Base-by-base conservation (phyloP, 2,113 vertebrate genomes). In the Notechis scutatus region DNA sequence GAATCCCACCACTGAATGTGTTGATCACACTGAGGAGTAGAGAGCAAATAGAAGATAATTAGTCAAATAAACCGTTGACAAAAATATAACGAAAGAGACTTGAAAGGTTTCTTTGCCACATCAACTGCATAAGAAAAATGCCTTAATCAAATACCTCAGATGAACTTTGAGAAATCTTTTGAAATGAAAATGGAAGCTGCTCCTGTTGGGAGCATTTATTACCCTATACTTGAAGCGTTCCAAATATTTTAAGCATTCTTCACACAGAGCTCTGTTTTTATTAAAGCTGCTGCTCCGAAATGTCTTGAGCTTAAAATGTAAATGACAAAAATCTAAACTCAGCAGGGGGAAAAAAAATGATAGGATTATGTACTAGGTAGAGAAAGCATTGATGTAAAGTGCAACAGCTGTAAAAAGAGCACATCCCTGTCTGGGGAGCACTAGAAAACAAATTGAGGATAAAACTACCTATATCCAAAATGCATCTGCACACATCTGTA, bases 91-190 rank as follows among this genome's bases (percentile, higher is more conserved):
- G 50, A 89, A 91, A 56, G 42, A 92, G 94, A 81, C 26, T 21
- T 7, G 85, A 42, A 24, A 23, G 1, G 8, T 93, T 93, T 61
- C 45, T 8, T 21, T 89, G 89, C 9, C 59, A 74, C 7, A 56
- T 39, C 15, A 69, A 54, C 23, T 47, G 87, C 3, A 1, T 3
- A 90, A 86, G 55, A 85, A 90, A 81, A 90, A 52, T 50, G 90
- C 93, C 55, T 42, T 86, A 90, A 90, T 93, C 88, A 93, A 93
- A 87, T 87, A 87, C 55, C 86, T 86, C 45, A 39, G n/a, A 93
- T 93, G 81, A 87, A 47, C 52, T 56, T 64, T 52, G 47, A 86
- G 45, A 47, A 90, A 39, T 61, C 45, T 59, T 50, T 61, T 90
- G 45, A 61, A 93, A 89, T 34, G 11, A 47, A 50, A 42, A 86